Evolutionary conservation across 2,888 invertebrate species (phyloP), one percentile per base, ranked within the genome.

Genomic region (Lottia scabra): DNA sequence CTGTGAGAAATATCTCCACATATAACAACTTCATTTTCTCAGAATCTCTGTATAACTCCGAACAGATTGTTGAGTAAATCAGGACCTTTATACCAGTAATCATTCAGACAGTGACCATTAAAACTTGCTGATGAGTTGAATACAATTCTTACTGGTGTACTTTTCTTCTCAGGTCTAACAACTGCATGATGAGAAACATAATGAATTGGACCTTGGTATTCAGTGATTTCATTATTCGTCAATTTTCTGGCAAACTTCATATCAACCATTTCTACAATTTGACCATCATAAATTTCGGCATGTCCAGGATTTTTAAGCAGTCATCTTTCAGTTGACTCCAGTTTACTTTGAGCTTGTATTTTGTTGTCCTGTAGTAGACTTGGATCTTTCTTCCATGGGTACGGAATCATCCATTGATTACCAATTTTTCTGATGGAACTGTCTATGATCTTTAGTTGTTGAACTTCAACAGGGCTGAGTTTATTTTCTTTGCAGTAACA

Each of bases 181-280:
- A 73, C 63, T 26, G 66, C 70, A 45, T 73, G 73, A 12, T 69
- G 73, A 8, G 69, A 65, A n/a, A 73, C 15, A 64, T 64, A 64
- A 26, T 64, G 64, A 27, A 64, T 26, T 15, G 64, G 64, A 13
- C 64, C 64, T n/a, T 64, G 10, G 19, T 64, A 64, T n/a, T 64
- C 16, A 10, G n/a, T 26, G 8, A 64, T 26, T 38, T 64, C 64
- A n/a, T 15, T 1, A 19, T 27, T 26, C 10, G 64, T 64, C 16
- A 64, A 16, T 64, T 64, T n/a, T 2, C 26, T 27, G 10, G 64
- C 64, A 16, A 64, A 27, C 1, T 64, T 64, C n/a, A 27, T 64
- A n/a, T 27, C 27, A 1, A 64, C n/a, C 64, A 64, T n/a, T 30
- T 64, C 64, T n/a, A 8, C 23, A 16, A 64, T 64, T 38, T 64